Evolutionary conservation across 1,140 invertebrate genomes (phyloP).

Genomic region (Cherax quadricarinatus): DNA sequence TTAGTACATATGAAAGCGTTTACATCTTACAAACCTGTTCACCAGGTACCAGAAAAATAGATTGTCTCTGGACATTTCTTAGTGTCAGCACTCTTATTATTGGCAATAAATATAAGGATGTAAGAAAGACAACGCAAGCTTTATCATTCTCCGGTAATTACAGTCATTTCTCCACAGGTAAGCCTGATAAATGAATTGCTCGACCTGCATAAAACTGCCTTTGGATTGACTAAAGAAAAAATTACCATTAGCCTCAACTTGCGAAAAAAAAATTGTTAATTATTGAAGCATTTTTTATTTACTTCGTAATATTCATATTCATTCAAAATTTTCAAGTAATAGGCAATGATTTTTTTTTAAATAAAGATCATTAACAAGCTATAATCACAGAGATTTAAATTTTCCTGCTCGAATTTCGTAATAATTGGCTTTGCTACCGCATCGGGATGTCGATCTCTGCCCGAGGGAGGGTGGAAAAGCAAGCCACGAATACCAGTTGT

Average conservation of each 20-base stretch:
- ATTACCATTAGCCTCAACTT: too few relatives aligned
- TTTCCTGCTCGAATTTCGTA: not conserved
- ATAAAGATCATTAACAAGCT: too few relatives aligned
- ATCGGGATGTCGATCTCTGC: not conserved
- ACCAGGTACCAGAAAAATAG: not conserved
- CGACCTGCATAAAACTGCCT: not conserved
- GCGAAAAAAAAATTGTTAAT: too few relatives aligned
- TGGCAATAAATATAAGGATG: not conserved
- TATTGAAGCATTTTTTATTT: too few relatives aligned
- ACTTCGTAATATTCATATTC: too few relatives aligned
- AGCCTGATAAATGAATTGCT: not conserved
- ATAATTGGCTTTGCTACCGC: not conserved
- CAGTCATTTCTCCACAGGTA: not conserved
- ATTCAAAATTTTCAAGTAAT: too few relatives aligned
- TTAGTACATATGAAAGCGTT: too few relatives aligned
- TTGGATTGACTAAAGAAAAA: not conserved
- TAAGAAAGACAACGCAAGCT: not conserved
- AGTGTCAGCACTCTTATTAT: not conserved
- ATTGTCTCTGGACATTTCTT: not conserved
- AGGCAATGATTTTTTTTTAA: too few relatives aligned
- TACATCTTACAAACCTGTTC: too few relatives aligned
- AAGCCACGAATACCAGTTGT: not conserved
- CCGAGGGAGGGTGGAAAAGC: not conserved
- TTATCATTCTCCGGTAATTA: not conserved
- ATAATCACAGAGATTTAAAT: not conserved